Conservation (phyloP, 1,140 invertebrate species). For the Chrysoperla carnea region DNA sequence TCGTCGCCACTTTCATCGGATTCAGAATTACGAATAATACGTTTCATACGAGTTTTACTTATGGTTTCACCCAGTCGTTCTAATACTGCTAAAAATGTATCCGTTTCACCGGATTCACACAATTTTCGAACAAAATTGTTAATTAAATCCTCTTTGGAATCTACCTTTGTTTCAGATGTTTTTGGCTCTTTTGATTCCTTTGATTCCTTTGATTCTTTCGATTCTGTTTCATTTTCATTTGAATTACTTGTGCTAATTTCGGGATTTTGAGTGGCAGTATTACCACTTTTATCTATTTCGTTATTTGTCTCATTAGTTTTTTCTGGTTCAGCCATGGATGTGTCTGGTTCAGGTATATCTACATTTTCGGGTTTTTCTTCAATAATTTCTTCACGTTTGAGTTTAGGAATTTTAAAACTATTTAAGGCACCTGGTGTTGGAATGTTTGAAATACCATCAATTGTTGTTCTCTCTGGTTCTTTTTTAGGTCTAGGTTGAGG, state of each 20-base stretch:
- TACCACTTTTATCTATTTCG: not conserved
- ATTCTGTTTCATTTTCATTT: not conserved
- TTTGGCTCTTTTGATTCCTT: not conserved
- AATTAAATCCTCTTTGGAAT: not conserved
- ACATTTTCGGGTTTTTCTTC: not conserved
- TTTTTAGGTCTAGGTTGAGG: not conserved
- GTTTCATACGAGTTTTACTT: not conserved
- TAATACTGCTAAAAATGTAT: not conserved
- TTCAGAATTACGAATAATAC: not conserved
- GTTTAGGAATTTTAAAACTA: not conserved
- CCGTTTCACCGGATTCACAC: not conserved
- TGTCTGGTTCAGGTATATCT: not conserved
- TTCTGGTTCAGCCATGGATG: not conserved
- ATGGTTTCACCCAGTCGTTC: not conserved
- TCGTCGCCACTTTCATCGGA: not conserved
- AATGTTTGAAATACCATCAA: not conserved
- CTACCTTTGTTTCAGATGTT: too few species aligned
- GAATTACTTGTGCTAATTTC: not conserved
- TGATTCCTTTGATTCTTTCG: not conserved
- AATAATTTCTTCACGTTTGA: not conserved
- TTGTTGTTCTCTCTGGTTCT: not conserved
- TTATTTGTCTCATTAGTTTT: not conserved
- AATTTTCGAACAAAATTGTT: not conserved
- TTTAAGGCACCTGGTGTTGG: not conserved
- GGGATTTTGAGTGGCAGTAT: not conserved